Base-by-base conservation (phyloP, 2,888 invertebrate species). In the Itoplectis maculator region DNA sequence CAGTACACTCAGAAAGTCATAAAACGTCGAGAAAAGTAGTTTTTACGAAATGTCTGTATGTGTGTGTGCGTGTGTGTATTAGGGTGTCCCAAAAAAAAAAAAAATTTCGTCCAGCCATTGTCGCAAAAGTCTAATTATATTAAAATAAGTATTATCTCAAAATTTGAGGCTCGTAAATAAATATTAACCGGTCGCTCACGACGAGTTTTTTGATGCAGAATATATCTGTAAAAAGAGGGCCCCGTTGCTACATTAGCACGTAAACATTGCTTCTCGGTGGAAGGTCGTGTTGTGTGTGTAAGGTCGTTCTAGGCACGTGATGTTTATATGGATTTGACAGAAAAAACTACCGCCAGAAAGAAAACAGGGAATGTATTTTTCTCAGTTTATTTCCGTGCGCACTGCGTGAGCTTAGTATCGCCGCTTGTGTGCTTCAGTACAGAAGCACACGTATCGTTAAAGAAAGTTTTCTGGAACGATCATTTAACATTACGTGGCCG, bases 381-480 rank as follows among this genome's bases (percentile, higher is more conserved):
- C 45, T 47, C 45, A 47, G 45, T 47, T 47, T 47, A 13, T n/a
- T 47, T 3, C 45, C 45, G 45, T 47, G 45, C 45, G 45, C 45
- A 13, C n/a, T 47, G 45, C 45, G 45, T 47, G 45, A 47, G 45
- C 45, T 47, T n/a, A 47, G 45, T 47, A n/a, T 47, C 45, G n/a
- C 45, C 45, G 45, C 45, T 47, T 47, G 45, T 47, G 45, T 47
- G n/a, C 45, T 47, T 47, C 45, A 47, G 45, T 47, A 47, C 45
- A 47, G 45, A 47, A 13, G 45, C 45, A 47, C 45, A 47, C n/a
- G 45, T 47, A 47, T 47, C 45, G 45, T 47, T 47, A n/a, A 47
- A 47, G 45, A 47, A 47, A 47, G 45, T 47, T 47, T 47, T 47
- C 45, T 47, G 45, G 45, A 47, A 47, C 45, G 45, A 47, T 47